Evolutionary conservation across 2,888 invertebrate genomes (phyloP), one percentile per base, ranked within the genome.

Genomic region (Pecten maximus): DNA sequence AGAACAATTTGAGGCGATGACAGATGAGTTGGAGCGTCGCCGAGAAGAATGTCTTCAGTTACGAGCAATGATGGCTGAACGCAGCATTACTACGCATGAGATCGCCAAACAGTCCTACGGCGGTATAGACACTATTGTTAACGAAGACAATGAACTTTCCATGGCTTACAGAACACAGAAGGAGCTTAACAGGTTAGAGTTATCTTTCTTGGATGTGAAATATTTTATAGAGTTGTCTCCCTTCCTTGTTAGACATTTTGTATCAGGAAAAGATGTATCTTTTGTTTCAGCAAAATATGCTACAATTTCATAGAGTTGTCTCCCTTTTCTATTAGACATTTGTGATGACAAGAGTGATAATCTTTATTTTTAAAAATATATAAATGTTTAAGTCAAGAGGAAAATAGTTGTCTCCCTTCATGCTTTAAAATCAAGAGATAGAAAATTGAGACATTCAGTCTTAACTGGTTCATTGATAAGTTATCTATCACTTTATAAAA

Each of bases 121-220:
- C 0, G 96, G 96, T 15, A 98, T 98, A 91, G 97, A 98, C 94
- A 95, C 96, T 87, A 93, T 96, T n/a, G 94, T 98, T 90, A 98
- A 98, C 94, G 98, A 99, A 89, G 99, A 98, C 96, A 98, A 98
- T 0, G 99, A 99, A 95, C 96, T 99, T 88, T 98, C 98, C 10
- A 97, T 99, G 91, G 99, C 99, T 0, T 99, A 99, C 96, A 98
- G 99, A 97, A 98, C 99, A 0, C 99, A 99, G 97, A 99, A 99
- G 96, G 98, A 98, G 91, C 98, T 99, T 40, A 99, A 98, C 96
- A 98, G 98, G 98, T 98, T 96, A 95, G 95, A 91, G 28, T 35
- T 87, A 48, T 86, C 48, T 90, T 48, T 44, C n/a, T 44, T 88
- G 19, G 35, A 0, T 74, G 8, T 28, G 2, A 74, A 2, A 54